Conservation (phyloP, 2,797 vertebrate species). For the Petrocephalus schoutedeni region DNA sequence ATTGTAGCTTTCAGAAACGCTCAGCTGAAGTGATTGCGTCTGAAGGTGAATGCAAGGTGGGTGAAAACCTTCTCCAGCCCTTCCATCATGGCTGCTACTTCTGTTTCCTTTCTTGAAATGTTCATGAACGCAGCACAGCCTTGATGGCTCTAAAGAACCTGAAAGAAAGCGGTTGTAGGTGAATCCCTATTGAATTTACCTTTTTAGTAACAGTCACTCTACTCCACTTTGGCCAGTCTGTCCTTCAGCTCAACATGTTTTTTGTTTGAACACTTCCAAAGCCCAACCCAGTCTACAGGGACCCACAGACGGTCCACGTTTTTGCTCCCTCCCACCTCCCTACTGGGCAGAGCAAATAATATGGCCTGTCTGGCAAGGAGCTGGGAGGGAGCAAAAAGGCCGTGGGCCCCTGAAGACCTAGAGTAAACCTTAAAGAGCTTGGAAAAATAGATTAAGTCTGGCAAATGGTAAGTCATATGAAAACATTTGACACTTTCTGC, state of each 20-base stretch:
- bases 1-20: not conserved
- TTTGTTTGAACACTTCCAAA: not conserved
- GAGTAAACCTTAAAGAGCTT: not conserved
- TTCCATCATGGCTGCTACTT: not conserved
- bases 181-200: not conserved
- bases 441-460: not conserved
- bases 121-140: not conserved
- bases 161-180: not conserved
- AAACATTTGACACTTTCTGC: not conserved
- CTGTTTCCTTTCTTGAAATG: not conserved
- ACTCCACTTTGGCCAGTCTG: not conserved
- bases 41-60: not conserved
- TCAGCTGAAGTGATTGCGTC: not conserved
- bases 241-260: not conserved
- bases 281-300: not conserved
- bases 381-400: not conserved
- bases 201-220: not conserved
- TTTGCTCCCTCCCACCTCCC: not conserved
- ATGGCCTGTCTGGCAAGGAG: not conserved
- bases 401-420: not conserved
- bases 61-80: not conserved
- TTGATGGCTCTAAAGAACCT: not conserved
- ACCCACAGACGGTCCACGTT: not conserved
- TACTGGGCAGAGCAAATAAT: too few species aligned
- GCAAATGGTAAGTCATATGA: not conserved